phyloP scores from a whole-genome alignment of 2,888 invertebrate genomes.

The Leucophenga montana region DNA sequence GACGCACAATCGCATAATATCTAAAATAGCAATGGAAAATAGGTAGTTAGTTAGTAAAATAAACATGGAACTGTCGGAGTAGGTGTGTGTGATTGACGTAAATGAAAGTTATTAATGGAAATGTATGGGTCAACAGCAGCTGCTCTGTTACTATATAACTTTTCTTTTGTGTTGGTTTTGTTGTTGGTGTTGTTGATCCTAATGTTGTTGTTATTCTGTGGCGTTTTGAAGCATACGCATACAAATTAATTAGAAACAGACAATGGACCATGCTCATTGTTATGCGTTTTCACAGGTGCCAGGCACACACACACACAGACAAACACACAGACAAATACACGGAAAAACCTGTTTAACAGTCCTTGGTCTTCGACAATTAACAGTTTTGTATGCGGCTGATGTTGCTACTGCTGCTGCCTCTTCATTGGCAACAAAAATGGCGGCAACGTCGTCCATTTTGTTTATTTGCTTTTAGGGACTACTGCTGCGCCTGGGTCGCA shows the following conservation, averaged over 20 bases:
- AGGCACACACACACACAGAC: not conserved
- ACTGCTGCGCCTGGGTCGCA: not conserved
- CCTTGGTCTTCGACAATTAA: conserved; percentile 52
- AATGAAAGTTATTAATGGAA: conserved; percentile 36
- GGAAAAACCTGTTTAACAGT: conserved; percentile 31
- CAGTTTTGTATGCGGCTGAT: conserved; percentile 33
- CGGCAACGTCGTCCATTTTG: no score
- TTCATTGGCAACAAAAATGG: no score
- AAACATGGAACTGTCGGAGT: not conserved
- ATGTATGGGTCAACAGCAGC: conserved; percentile 28
- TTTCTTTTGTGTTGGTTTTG: conserved; percentile 22
- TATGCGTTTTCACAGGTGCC: conserved; percentile 17
- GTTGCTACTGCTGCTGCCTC: no score
- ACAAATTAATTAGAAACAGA: conserved; percentile 62
- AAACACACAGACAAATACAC: not conserved
- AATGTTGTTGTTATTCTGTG: conserved; percentile 30
- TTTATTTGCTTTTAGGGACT: no score
- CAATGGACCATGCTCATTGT: conserved; percentile 43
- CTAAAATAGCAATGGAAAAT: conserved; percentile 67
- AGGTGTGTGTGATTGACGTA: conserved; percentile 3
- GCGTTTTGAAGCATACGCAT: conserved; percentile 34
- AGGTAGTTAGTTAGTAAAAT: not conserved
- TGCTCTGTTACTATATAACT: not conserved
- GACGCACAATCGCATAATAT: conserved; percentile 94
- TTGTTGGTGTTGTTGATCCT: conserved; percentile 35